Evolutionary conservation across 1,140 invertebrate species (phyloP).

Genomic region (Camponotus floridanus): DNA sequence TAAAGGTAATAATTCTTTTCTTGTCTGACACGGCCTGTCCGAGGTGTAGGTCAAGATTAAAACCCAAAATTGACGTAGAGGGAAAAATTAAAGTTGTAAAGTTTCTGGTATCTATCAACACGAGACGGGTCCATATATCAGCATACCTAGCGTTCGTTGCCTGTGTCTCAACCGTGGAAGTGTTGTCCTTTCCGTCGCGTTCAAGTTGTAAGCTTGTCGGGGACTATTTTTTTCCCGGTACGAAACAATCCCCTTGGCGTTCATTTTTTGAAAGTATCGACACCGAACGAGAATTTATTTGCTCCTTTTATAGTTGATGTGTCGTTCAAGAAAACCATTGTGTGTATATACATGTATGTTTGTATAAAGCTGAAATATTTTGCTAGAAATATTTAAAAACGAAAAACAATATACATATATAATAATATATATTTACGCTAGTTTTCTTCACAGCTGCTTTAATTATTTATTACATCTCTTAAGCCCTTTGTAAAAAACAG

Average conservation of each 20-base stretch:
- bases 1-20: slow-evolving; percentile 65
- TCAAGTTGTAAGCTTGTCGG: background rate
- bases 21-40: slow-evolving; percentile 46
- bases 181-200: slow-evolving; percentile 60
- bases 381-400: slow-evolving; percentile 17
- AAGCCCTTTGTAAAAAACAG: background rate
- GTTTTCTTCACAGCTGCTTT: too few relatives aligned
- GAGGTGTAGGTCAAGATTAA: slow-evolving; percentile 73
- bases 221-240: slow-evolving; percentile 59
- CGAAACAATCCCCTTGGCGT: slow-evolving; percentile 64
- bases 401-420: background rate
- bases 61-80: slow-evolving; percentile 75
- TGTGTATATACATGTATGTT: background rate
- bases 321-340: slow-evolving; percentile 42
- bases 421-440: too few relatives aligned
- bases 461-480: too few relatives aligned
- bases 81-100: slow-evolving; percentile 80
- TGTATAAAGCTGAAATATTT: slow-evolving; percentile 8
- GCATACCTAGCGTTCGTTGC: slow-evolving; percentile 67
- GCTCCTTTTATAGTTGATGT: slow-evolving; percentile 55
- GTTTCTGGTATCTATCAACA: slow-evolving; percentile 80
- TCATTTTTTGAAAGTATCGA: slow-evolving; percentile 81
- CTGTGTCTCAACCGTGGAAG: slow-evolving; percentile 56
- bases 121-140: slow-evolving; percentile 80
- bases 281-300: slow-evolving; percentile 69